Evolutionary conservation across 2,888 invertebrate species (phyloP).

Genomic region (Drosophila aldrichi): DNA sequence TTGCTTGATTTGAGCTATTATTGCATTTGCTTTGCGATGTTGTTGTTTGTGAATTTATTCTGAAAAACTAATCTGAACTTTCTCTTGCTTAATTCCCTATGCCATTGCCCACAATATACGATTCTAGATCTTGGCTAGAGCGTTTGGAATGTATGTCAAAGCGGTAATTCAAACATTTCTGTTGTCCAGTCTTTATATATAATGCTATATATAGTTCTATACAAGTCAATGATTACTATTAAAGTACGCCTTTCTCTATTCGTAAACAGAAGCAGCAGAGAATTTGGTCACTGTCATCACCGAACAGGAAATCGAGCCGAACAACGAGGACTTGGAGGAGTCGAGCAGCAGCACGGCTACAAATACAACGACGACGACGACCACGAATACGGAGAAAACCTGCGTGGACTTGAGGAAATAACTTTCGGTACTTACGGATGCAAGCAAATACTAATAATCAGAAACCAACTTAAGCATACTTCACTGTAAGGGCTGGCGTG

Average conservation of each 20-base stretch:
- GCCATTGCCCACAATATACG: slow-evolving; percentile 22
- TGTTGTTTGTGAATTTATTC: slow-evolving; percentile 27
- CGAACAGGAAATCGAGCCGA: slow-evolving; percentile 88
- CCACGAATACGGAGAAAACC: slow-evolving; percentile 68
- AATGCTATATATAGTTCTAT: neutral
- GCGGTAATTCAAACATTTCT: slow-evolving; percentile 58
- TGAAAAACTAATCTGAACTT: slow-evolving; percentile 57
- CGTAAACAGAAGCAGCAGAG: slow-evolving; percentile 89
- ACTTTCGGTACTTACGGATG: slow-evolving; percentile 33
- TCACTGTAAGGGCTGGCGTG: slow-evolving; percentile 37
- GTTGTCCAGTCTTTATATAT: slow-evolving; percentile 11
- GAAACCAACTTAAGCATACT: slow-evolving; percentile 32
- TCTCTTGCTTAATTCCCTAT: slow-evolving; percentile 59
- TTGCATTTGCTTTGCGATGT: slow-evolving; percentile 42
- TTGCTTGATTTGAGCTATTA: neutral
- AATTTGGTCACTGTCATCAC: slow-evolving; percentile 96
- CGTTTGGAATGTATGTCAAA: slow-evolving; percentile 53
- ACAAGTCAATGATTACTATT: too few species aligned
- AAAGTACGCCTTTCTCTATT: slow-evolving; percentile 52
- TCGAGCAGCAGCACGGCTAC: slow-evolving; percentile 66
- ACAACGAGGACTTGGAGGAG: slow-evolving; percentile 65
- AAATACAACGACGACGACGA: slow-evolving; percentile 67
- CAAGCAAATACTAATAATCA: slow-evolving; percentile 54
- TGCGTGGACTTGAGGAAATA: slow-evolving; percentile 64
- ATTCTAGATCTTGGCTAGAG: slow-evolving; percentile 67